Percentiles rank a stretch among this genome's conserved stretches.
phyloP scores from a whole-genome alignment of 2,113 vertebrate species.

The Oreamnos americanus region DNA sequence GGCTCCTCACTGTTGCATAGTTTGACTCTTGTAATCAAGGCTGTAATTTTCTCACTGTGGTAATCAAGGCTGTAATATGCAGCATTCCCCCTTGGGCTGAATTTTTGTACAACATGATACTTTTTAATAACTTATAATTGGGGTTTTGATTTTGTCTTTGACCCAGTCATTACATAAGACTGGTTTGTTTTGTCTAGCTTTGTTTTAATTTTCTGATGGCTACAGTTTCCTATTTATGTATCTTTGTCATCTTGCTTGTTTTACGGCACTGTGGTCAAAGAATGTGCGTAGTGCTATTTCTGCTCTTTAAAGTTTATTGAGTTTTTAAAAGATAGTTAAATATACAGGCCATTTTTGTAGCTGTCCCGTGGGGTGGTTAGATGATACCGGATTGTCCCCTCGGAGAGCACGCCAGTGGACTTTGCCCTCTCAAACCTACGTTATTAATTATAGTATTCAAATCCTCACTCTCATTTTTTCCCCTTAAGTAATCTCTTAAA shows the following conservation, averaged over 20 bases:
- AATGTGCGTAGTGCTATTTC: not conserved
- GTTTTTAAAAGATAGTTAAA: not conserved
- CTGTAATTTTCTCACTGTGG: not conserved
- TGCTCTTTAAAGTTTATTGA: not conserved
- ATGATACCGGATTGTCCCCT: not conserved
- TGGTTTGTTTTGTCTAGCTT: not conserved
- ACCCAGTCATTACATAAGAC: not conserved
- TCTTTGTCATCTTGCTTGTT: not conserved
- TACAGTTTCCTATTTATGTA: slow-evolving; percentile 19
- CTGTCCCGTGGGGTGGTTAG: fast-evolving
- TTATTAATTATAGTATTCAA: not conserved
- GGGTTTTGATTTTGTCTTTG: not conserved
- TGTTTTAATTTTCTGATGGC: not conserved
- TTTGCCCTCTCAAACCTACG: not conserved
- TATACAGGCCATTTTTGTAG: not conserved
- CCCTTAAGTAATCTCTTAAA: not conserved
- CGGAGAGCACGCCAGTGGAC: fast-evolving
- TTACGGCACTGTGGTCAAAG: not conserved
- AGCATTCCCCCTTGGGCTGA: fast-evolving
- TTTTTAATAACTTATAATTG: not conserved
- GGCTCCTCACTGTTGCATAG: fast-evolving
- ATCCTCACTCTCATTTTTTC: not conserved
- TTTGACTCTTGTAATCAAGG: fast-evolving
- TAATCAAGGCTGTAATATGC: fast-evolving
- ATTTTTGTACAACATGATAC: not conserved